Conservation (phyloP, 1,140 invertebrate species). For the Trinorchestia longiramus region DNA sequence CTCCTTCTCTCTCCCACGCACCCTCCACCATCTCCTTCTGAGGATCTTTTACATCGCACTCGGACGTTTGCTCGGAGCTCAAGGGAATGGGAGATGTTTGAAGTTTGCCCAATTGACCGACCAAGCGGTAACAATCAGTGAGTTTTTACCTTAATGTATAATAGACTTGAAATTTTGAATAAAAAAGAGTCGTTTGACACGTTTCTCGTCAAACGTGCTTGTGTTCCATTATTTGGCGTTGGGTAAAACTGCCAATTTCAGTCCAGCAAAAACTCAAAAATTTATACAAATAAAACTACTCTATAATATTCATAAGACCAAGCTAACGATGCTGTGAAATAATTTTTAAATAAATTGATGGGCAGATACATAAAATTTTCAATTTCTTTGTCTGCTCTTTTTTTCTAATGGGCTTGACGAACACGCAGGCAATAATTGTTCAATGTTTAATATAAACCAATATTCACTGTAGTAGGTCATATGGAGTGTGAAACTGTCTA, state of each 20-base stretch:
- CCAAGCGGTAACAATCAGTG: background rate
- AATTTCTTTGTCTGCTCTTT: background rate
- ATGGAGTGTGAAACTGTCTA: background rate
- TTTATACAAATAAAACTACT: background rate
- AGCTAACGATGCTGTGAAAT: background rate
- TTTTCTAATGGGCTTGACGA: background rate
- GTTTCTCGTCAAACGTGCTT: background rate
- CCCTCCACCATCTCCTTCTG: constrained; percentile 1
- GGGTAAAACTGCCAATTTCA: background rate
- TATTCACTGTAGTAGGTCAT: background rate
- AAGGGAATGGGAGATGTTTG: background rate
- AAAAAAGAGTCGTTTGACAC: background rate
- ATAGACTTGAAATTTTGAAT: background rate
- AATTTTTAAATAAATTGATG: background rate
- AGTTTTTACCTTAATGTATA: background rate
- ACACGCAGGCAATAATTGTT: background rate
- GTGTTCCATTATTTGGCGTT: background rate
- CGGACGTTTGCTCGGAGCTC: background rate
- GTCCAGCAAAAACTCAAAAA: background rate
- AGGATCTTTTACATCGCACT: background rate
- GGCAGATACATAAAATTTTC: background rate
- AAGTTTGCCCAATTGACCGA: background rate
- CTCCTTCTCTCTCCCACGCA: background rate
- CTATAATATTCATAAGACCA: background rate
- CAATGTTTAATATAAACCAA: background rate